Percentiles rank a stretch among this genome's conserved stretches.
Conservation (phyloP, 2,797 vertebrate species). For the Coranthus polyacanthus region DNA sequence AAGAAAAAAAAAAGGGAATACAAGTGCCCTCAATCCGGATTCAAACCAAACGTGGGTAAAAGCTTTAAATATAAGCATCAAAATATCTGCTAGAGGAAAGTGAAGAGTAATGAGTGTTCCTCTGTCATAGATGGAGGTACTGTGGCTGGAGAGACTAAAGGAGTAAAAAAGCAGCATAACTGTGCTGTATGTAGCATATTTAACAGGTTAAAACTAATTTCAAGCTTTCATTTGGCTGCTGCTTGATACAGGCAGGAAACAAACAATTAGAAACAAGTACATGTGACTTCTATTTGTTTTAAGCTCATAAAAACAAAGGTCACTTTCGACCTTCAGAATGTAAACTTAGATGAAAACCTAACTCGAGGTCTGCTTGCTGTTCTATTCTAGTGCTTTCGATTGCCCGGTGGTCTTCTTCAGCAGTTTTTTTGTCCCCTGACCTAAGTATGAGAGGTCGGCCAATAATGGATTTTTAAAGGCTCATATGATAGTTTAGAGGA, state of each 20-base stretch:
- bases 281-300: neutral
- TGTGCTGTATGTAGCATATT: neutral
- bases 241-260: too few relatives aligned
- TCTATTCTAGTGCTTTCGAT: neutral
- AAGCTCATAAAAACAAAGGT: neutral
- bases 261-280: too few relatives aligned
- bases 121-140: neutral
- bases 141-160: neutral
- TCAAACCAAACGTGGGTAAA: slow-evolving; percentile 1
- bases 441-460: too few relatives aligned
- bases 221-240: too few relatives aligned
- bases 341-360: neutral
- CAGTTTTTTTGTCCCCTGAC: too few relatives aligned
- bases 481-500: too few relatives aligned
- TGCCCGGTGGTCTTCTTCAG: neutral
- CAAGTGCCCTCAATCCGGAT: too few relatives aligned
- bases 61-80: neutral
- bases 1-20: neutral
- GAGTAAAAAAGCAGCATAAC: neutral
- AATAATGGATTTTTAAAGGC: too few relatives aligned
- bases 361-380: neutral
- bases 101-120: neutral
- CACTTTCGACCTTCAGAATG: neutral
- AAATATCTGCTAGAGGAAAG: neutral
- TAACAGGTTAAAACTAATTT: too few relatives aligned